Percentiles rank a stretch among this genome's conserved stretches.
phyloP scores from a whole-genome alignment of 2,888 invertebrate species.

The Allophyes oxyacanthae region DNA sequence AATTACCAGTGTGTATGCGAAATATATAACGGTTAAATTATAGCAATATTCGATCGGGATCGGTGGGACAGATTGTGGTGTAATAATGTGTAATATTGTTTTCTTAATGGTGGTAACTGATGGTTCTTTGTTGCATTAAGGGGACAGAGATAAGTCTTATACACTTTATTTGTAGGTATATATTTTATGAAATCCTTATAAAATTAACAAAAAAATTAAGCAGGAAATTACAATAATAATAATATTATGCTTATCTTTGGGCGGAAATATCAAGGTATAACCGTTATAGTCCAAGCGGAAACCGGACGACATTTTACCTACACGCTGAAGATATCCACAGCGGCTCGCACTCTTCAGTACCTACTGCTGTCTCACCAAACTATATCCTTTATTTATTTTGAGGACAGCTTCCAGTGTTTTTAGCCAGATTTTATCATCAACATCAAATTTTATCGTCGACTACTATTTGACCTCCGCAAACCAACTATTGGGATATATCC shows the following conservation, averaged over 20 bases:
- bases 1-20: constrained; percentile 73
- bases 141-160: too few relatives aligned
- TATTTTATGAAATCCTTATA: too few relatives aligned
- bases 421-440: too few relatives aligned
- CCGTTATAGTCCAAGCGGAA: not conserved
- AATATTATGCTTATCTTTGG: not conserved
- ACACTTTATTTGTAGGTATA: too few relatives aligned
- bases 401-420: too few relatives aligned
- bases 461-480: too few relatives aligned
- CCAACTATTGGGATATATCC: too few relatives aligned
- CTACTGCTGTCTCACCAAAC: too few relatives aligned
- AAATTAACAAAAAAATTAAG: too few relatives aligned
- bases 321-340: not conserved
- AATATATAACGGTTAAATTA: constrained; percentile 75
- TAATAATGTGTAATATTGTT: constrained; percentile 44
- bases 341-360: too few relatives aligned
- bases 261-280: not conserved
- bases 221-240: constrained; percentile 1
- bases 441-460: too few relatives aligned
- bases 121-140: constrained; percentile 23
- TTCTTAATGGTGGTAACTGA: constrained; percentile 34
- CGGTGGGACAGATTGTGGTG: constrained; percentile 43
- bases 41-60: constrained; percentile 65
- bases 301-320: constrained; percentile 1
- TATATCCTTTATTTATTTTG: too few relatives aligned